Conservation (phyloP, 2,888 invertebrate species). For the Seira ritae region DNA sequence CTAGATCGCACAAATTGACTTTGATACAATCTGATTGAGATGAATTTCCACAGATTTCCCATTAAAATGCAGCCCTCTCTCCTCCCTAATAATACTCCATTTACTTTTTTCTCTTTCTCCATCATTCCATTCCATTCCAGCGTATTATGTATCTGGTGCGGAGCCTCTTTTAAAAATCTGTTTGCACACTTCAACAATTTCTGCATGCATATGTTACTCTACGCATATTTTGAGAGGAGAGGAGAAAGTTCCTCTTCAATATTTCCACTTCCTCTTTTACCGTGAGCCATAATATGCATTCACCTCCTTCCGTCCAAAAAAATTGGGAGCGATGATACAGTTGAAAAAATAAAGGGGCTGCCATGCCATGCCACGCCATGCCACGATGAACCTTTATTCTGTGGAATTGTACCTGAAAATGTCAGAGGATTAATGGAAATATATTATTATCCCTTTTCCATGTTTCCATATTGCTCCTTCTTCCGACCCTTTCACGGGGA, state of each 20-base stretch:
- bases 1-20: constrained; percentile 30
- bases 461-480: constrained; percentile 23
- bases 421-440: constrained; percentile 50
- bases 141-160: background rate
- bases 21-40: constrained; percentile 50
- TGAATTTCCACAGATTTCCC: constrained; percentile 55
- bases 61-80: constrained; percentile 42
- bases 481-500: background rate
- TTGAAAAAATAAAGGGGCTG: constrained; percentile 35
- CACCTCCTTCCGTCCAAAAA: too few relatives aligned
- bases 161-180: background rate
- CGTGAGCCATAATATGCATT: too few relatives aligned
- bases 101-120: constrained; percentile 20
- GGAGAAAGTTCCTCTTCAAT: too few relatives aligned
- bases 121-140: background rate
- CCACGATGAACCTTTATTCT: constrained; percentile 2
- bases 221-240: background rate
- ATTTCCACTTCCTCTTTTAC: too few relatives aligned
- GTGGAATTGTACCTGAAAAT: constrained; percentile 52
- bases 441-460: constrained; percentile 49
- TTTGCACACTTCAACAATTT: constrained; percentile 17
- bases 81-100: constrained; percentile 31
- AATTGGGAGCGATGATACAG: background rate
- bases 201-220: constrained; percentile 25
- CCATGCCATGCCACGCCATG: constrained; percentile 36